Percentiles rank a stretch among this genome's conserved stretches.
Evolutionary conservation across 2,888 invertebrate genomes (phyloP).

Genomic region (Chrysomela aeneicollis): DNA sequence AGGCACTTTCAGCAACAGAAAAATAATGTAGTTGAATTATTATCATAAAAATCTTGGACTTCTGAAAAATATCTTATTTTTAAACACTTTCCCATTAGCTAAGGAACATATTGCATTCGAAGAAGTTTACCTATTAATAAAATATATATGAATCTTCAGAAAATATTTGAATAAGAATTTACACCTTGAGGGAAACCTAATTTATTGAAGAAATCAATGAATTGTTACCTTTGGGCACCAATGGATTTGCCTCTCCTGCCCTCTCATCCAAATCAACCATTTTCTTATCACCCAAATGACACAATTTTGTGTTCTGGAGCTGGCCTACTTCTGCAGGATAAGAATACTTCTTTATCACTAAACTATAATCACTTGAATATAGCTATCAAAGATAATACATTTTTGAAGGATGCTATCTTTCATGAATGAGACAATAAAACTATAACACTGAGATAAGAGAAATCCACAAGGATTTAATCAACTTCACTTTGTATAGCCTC

Average conservation of each 20-base stretch:
- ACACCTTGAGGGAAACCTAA: too few relatives aligned
- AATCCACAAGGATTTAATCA: neutral
- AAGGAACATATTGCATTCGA: too few relatives aligned
- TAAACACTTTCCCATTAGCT: too few relatives aligned
- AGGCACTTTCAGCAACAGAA: too few relatives aligned
- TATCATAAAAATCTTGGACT: too few relatives aligned
- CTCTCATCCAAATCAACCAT: neutral
- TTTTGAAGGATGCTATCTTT: neutral
- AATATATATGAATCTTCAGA: too few relatives aligned
- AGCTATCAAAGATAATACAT: neutral
- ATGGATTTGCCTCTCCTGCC: neutral
- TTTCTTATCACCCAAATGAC: neutral
- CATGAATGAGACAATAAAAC: neutral
- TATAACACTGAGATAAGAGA: neutral
- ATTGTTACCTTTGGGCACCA: conserved; percentile 4
- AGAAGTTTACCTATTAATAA: too few relatives aligned
- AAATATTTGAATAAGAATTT: too few relatives aligned
- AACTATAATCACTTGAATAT: neutral
- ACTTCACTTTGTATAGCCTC: neutral
- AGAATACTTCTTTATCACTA: neutral
- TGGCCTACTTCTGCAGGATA: neutral
- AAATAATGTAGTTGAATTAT: too few relatives aligned
- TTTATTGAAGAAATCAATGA: neutral
- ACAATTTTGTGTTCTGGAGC: neutral
- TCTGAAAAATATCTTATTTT: too few relatives aligned